Evolutionary conservation across 2,113 vertebrate genomes (phyloP).

Genomic region (Thunnus thynnus): DNA sequence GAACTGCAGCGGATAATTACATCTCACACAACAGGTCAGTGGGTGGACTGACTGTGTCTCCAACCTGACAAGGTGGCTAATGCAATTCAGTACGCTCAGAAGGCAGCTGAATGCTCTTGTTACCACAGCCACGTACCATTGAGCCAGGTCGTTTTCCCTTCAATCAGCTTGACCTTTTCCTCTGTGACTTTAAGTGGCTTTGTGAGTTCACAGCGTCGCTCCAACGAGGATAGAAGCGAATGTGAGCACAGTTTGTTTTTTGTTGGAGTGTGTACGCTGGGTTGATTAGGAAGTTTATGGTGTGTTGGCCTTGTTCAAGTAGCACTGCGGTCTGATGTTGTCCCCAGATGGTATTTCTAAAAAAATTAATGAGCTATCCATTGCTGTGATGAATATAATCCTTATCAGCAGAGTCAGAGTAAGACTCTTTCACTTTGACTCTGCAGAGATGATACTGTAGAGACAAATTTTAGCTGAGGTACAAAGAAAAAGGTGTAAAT

Average conservation of each 20-base stretch:
- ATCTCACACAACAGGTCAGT: slow-evolving; percentile 81
- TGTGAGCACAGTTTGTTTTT: slow-evolving; percentile 8
- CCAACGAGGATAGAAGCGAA: slow-evolving; percentile 1
- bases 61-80: slow-evolving; percentile 70
- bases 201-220: slow-evolving; percentile 40
- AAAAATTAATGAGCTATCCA: slow-evolving; percentile 65
- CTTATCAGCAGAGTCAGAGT: slow-evolving; percentile 38
- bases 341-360: slow-evolving; percentile 52
- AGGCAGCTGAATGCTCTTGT: slow-evolving; percentile 54
- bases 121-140: slow-evolving; percentile 47
- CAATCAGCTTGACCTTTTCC: slow-evolving; percentile 74
- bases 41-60: slow-evolving; percentile 67
- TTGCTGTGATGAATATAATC: slow-evolving; percentile 58
- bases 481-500: slow-evolving; percentile 8
- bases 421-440: slow-evolving; percentile 14
- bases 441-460: slow-evolving; percentile 6
- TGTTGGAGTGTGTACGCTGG: slow-evolving; percentile 7
- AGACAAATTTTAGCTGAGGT: slow-evolving; percentile 12
- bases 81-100: slow-evolving; percentile 59
- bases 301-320: slow-evolving; percentile 53
- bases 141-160: slow-evolving; percentile 52
- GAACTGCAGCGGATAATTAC: slow-evolving; percentile 83
- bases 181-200: slow-evolving; percentile 64
- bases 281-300: slow-evolving; percentile 55
- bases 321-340: slow-evolving; percentile 27